Base-by-base conservation (phyloP, 2,113 vertebrate species). In the Coreoperca whiteheadi region DNA sequence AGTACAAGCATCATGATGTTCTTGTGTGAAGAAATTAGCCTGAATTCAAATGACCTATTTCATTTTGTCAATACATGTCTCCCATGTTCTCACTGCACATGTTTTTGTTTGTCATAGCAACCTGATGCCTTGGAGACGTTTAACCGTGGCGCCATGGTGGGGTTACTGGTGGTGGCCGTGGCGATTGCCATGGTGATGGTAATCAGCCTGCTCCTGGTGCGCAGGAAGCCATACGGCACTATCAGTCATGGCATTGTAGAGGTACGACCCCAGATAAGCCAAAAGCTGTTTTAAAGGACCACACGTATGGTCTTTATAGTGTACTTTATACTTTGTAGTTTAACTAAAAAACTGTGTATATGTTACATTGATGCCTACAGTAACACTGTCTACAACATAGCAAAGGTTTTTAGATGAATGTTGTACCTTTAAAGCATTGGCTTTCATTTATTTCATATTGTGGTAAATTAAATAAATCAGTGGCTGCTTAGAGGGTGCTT, bases 101-200 rank as follows among this genome's bases (percentile, higher is more conserved):
- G n/a, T 68, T 83, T 5, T 61, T 21, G 84, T 10, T 72, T 46
- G 74, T 30, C 1, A 43, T 74, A 97, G 96, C 96, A 96, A 91
- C 96, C 96, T 0, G 96, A 97, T 53, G 95, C 96, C 59, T 80
- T 97, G 93, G 96, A 96, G 82, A 96, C 96, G 1, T 96, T 97
- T 74, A 97, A 97, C 91, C 93, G 95, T 6, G 96, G 96, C 1
- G 97, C 97, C 3, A 95, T 98, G 94, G 97, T 97, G 8, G 97
- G 97, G 8, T 91, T 98, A 86, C 94, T 98, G 78, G 96, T 98
- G 74, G 95, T 98, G 60, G 97, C 96, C 0, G 96, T 97, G 74
- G 96, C 96, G 0, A 96, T 97, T 4, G 96, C 96, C 43, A 96
- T 96, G 96, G 96, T 97, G 84, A 96, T 97, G 94, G 95, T 96